Evolutionary conservation across 2,113 vertebrate species (phyloP), one percentile per base, ranked within the genome.

Genomic region (Helogale parvula): DNA sequence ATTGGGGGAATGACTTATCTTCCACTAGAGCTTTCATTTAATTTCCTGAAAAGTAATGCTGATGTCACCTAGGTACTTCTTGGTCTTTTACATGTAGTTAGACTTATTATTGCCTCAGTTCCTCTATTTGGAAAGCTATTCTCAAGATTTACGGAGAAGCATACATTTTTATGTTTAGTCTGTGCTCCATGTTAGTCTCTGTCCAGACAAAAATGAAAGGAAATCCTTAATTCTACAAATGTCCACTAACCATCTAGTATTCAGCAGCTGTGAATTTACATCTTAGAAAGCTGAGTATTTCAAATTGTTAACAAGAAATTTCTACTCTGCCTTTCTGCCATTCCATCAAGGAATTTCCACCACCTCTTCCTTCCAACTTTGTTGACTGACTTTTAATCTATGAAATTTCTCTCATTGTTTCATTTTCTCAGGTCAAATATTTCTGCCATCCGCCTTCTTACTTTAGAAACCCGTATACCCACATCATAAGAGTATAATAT

Each of bases 401-500:
- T 19, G 2, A 38, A 41, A 60, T 74, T 85, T 45, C 14, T 38
- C 4, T 80, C 6, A 72, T 54, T 10, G 2, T 21, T 35, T 1
- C 11, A 38, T 38, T 94, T 94, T 35, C 45, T 57, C 13, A 31
- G n/a, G 3, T 12, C 45, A 57, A 35, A 17, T 29, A 87, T 31
- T 69, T 79, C 21, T 80, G 13, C 23, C 4, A 45, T 35, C 9
- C 72, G 7, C 41, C 31, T 72, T 35, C 12, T 72, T 85, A 17
- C 29, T 12, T 63, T 35, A n/a, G 9, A 31, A 45, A 14, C 4
- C 35, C 16, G 27, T 23, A 9, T 6, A 65, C 14, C 19, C 10
- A 35, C 16, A 41, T 19, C 10, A 13, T 17, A 2, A 4, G 11
- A 0, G 12, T 76, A 16, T 33, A 3, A 38, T 45, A 13, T 47